Evolutionary conservation across 1,140 invertebrate species (phyloP), one percentile per base, ranked within the genome.

Genomic region (Sminthurinus signatus): DNA sequence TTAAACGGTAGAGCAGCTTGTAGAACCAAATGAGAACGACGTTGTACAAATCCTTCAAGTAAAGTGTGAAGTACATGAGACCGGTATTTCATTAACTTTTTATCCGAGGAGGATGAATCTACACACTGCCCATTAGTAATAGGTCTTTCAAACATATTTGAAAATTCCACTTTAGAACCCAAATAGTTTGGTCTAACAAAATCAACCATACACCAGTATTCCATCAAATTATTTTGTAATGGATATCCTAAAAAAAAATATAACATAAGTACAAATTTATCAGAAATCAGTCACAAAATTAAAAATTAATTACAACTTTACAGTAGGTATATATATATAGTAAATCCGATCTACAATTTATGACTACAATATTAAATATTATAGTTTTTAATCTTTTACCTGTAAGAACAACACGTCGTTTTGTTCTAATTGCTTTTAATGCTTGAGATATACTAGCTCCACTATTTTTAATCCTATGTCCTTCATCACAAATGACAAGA

Each of bases 191-290:
- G 94, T 46, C 93, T 81, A 0, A 96, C 93, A 75, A 96, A 97
- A 72, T 96, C 92, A 2, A 96, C 91, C 92, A 95, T 95, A 74
- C 91, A 93, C 91, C 91, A 96, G 75, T 97, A 97, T 76, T 97
- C 94, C 27, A 94, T 77, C 1, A 97, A 77, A 79, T 96, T 96
- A 76, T 97, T 97, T 77, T 97, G 94, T n/a, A 97, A 76, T 0
- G 94, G 94, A 82, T 96, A 96, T 19, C 94, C 64, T 65, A 27
- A n/a, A 52, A 65, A 21, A n/a, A n/a, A n/a, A n/a, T n/a, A n/a
- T n/a, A n/a, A n/a, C n/a, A n/a, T n/a, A n/a, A n/a, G n/a, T n/a
- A n/a, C n/a, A n/a, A n/a, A n/a, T n/a, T n/a, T n/a, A n/a, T n/a
- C n/a, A n/a, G n/a, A n/a, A n/a, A n/a, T n/a, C n/a, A n/a, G n/a